phyloP scores from a whole-genome alignment of 1,140 invertebrate genomes.

The Hycleus phaleratus region DNA sequence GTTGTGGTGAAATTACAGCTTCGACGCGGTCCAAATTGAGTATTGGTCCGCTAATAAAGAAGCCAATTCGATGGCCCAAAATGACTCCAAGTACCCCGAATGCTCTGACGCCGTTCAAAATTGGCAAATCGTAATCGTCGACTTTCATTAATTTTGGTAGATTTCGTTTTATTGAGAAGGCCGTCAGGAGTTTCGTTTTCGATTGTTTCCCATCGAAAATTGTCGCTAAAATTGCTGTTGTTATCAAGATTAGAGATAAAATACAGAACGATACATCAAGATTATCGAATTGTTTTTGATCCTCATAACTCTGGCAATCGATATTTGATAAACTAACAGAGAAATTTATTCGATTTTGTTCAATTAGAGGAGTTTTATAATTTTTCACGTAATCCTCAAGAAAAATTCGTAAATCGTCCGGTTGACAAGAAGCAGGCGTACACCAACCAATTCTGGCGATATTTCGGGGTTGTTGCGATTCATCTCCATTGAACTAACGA shows the following conservation, averaged over 20 bases:
- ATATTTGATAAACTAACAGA: constrained; percentile 28
- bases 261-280: constrained; percentile 41
- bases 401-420: constrained; percentile 39
- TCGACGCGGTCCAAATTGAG: constrained; percentile 47
- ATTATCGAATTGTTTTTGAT: constrained; percentile 32
- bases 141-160: constrained; percentile 37
- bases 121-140: constrained; percentile 40
- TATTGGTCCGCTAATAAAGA: constrained; percentile 43
- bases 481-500: constrained; percentile 32
- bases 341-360: constrained; percentile 36
- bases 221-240: no score
- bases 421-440: constrained; percentile 43
- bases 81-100: constrained; percentile 46
- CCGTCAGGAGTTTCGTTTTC: constrained; percentile 24
- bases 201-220: no score
- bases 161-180: constrained; percentile 44
- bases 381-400: constrained; percentile 39
- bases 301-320: constrained; percentile 35
- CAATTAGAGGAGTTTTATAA: constrained; percentile 39
- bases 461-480: constrained; percentile 40
- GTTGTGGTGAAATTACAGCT: constrained; percentile 32
- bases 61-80: constrained; percentile 45
- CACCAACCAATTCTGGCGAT: constrained; percentile 46
- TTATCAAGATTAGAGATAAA: no score
- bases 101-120: constrained; percentile 47